Base-by-base conservation (phyloP, 1,140 invertebrate species). In the Nymphalis io region DNA sequence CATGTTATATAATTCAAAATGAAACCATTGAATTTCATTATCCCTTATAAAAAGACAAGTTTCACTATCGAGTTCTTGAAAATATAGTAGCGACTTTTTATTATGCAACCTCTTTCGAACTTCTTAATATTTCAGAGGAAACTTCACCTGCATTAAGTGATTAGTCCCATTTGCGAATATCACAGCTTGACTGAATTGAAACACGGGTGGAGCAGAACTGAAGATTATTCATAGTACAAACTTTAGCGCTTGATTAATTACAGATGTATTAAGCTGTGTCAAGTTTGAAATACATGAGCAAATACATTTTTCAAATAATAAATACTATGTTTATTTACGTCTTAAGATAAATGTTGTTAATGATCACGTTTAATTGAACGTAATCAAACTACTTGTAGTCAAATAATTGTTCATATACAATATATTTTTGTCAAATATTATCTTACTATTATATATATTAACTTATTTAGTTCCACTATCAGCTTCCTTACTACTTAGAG, bases 81-180 rank as follows among this genome's bases (percentile, higher is more conserved):
- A 59, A 33, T 38, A 62, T 74, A 72, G 74, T 77, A 70, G 23
- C 27, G 15, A 5, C 40, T 53, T 66, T 70, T 71, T 72, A 75
- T 80, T 80, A 80, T 76, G 67, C 78, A 75, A 75, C 70, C 63
- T 81, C 81, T 82, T 83, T 77, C 68, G 44, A 85, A 85, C 78
- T 83, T 82, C 75, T 83, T 80, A 83, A 86, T 89, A 89, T 89
- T 87, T 84, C 80, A 81, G 69, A 77, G 72, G 67, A 80, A 88
- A 88, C 78, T 86, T 85, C 75, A 84, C 83, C 80, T 85, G 84
- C 81, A 84, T 87, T 89, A 87, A 87, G 83, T 86, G 87, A 89
- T 89, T 89, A 89, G 87, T 89, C 75, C 84, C 87, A 89, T 89
- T 89, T 87, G 87, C 39, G 77, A 87, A 83, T 75, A 82, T 79